These are phyloP conservation scores for Malurus cyaneus DNA, from an alignment of 2,113 vertebrate species.

Conservation along the genomic window DNA sequence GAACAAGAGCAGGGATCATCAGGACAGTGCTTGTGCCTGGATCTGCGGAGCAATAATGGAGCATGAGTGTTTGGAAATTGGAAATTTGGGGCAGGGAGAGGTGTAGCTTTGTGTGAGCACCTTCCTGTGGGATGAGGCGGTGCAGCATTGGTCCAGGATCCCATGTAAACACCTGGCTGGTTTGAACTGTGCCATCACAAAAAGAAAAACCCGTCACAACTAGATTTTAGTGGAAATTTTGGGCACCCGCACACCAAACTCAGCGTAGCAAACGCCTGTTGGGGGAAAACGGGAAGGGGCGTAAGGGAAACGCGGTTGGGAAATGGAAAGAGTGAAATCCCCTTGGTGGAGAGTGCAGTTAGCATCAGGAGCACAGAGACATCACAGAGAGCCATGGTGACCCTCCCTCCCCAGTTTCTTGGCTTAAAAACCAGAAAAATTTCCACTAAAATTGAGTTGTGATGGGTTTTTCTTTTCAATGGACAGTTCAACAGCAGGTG, in stretches of 20 bases:
- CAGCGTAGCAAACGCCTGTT: conserved; percentile 93
- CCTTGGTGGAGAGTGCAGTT: background rate
- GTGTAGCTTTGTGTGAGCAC: background rate
- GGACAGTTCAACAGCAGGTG: background rate
- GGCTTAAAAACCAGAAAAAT: background rate
- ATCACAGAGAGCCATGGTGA: fast-evolving
- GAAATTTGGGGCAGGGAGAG: background rate
- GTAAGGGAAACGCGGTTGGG: fast-evolving
- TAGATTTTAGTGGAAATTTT: too few relatives aligned
- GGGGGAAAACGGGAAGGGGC: background rate
- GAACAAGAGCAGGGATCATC: background rate
- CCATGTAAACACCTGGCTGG: too few relatives aligned
- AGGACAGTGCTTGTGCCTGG: background rate
- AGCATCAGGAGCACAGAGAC: background rate
- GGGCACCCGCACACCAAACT: conserved; percentile 94
- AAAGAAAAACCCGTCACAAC: too few relatives aligned
- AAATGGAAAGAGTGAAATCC: background rate
- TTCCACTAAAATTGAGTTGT: background rate
- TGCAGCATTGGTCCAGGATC: too few relatives aligned
- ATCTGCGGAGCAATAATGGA: background rate
- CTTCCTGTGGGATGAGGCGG: too few relatives aligned
- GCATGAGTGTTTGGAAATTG: background rate
- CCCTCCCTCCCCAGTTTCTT: background rate
- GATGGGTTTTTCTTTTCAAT: background rate
- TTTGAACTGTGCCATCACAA: too few relatives aligned